A percentile compares a stretch with the other conserved stretches of the same genome.
phyloP scores from a whole-genome alignment of 2,113 vertebrate species.

The Pluvialis apricaria region DNA sequence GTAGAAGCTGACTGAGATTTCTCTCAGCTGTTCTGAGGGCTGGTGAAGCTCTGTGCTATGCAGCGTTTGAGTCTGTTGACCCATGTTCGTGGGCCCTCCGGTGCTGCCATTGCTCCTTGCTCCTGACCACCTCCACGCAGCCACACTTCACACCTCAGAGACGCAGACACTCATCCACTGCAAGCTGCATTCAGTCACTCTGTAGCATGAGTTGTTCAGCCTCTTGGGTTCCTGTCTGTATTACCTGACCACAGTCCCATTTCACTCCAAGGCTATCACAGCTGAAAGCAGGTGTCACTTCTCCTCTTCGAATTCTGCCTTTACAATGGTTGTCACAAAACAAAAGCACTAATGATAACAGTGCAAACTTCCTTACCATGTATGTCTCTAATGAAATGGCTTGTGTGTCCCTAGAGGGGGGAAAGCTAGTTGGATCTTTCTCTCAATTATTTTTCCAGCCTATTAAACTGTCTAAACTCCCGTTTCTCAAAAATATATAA shows the following conservation, averaged over 20 bases:
- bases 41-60: background rate
- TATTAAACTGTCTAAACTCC: slow-evolving; percentile 47
- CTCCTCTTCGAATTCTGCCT: background rate
- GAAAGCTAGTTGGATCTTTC: slow-evolving; percentile 2
- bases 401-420: background rate
- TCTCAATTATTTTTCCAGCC: slow-evolving; percentile 67
- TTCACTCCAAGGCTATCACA: background rate
- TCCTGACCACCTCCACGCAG: background rate
- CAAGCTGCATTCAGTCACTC: background rate
- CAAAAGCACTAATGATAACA: background rate
- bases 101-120: background rate
- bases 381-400: slow-evolving; percentile 1
- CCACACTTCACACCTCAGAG: background rate
- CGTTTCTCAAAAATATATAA: slow-evolving; percentile 16
- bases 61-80: background rate
- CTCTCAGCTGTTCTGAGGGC: background rate
- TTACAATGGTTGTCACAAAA: background rate
- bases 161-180: background rate
- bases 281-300: background rate
- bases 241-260: background rate
- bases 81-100: too few relatives aligned
- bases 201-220: background rate
- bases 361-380: background rate
- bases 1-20: background rate
- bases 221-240: background rate